Percentiles rank a stretch among this genome's conserved stretches.
phyloP scores from a whole-genome alignment of 2,888 invertebrate genomes.

The Pollenia griseotomentosa region DNA sequence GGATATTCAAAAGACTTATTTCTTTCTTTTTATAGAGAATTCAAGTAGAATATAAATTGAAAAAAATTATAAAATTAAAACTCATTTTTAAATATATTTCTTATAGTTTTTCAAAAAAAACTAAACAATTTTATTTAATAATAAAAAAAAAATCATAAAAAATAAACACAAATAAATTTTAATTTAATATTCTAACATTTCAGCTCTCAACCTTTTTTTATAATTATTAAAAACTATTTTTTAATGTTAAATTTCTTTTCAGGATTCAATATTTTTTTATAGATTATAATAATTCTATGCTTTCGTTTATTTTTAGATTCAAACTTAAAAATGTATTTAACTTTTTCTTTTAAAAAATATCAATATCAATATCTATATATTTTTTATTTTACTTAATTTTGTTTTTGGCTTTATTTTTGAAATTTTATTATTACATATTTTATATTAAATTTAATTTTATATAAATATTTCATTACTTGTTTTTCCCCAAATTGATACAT shows the following conservation, averaged over 20 bases:
- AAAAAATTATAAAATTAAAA: conserved; percentile 36
- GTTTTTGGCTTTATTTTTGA: conserved; percentile 46
- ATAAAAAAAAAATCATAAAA: conserved; percentile 53
- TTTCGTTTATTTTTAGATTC: conserved; percentile 14
- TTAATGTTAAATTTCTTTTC: conserved; percentile 38
- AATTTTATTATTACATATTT: conserved; percentile 25
- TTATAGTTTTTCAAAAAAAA: conserved; percentile 49
- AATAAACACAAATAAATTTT: conserved; percentile 46
- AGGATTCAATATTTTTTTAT: conserved; percentile 32
- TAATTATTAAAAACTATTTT: conserved; percentile 8
- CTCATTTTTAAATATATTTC: conserved; percentile 20
- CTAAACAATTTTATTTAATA: conserved; percentile 49
- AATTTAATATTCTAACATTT: conserved; percentile 34
- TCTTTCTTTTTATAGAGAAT: too few relatives aligned
- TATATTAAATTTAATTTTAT: conserved; percentile 17
- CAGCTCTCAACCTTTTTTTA: conserved; percentile 18
- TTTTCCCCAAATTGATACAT: conserved; percentile 19
- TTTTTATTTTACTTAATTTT: conserved; percentile 22
- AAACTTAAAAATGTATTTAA: conserved; percentile 57
- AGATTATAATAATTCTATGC: background rate
- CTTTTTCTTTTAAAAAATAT: conserved; percentile 41
- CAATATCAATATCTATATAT: conserved; percentile 48
- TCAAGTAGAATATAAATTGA: too few relatives aligned
- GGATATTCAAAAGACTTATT: too few relatives aligned
- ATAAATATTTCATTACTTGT: conserved; percentile 34